Base-by-base conservation (phyloP, 2,888 invertebrate species). In the Helicoverpa assulta region DNA sequence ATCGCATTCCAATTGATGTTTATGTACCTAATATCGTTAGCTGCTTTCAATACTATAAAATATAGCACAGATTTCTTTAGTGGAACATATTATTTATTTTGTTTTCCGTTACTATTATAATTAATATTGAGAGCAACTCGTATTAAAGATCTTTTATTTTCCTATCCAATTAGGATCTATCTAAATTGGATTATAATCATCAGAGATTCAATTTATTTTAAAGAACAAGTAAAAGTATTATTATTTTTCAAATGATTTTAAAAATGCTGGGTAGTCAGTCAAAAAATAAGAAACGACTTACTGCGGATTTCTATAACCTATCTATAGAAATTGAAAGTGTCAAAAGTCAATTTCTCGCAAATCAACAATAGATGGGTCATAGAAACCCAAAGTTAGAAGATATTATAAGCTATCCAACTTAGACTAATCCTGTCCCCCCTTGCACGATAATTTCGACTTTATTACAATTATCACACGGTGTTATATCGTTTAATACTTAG, bases 401-500 rank as follows among this genome's bases (percentile, higher is more conserved):
- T 33, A 10, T 8, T 33, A 33, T 33, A 33, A 33, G 33, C 33
- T 72, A 82, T 73, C 71, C 63, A 72, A 69, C 59, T 68, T 68
- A 78, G 74, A 80, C 58, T 68, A 61, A 80, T 61, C 78, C 67
- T 43, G 59, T 55, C 65, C 66, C 63, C 76, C 71, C 26, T 47
- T 66, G 57, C 51, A 54, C 55, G 67, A 61, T 69, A 58, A 70
- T 73, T 68, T 73, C 58, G 67, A 73, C 70, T 73, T 69, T 68
- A 74, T 67, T 60, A 53, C 73, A 65, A 68, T 70, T 68, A 65
- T 55, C 62, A 64, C 60, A 75, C 65, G 72, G 71, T 76, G 62
- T 58, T 67, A 55, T 66, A 56, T 81, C 68, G 62, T 71, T 1
- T 65, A 67, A 77, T 80, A 78, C 73, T 70, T 70, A 62, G 60